Conservation (phyloP, 2,888 invertebrate genomes). For the Arctia plantaginis region DNA sequence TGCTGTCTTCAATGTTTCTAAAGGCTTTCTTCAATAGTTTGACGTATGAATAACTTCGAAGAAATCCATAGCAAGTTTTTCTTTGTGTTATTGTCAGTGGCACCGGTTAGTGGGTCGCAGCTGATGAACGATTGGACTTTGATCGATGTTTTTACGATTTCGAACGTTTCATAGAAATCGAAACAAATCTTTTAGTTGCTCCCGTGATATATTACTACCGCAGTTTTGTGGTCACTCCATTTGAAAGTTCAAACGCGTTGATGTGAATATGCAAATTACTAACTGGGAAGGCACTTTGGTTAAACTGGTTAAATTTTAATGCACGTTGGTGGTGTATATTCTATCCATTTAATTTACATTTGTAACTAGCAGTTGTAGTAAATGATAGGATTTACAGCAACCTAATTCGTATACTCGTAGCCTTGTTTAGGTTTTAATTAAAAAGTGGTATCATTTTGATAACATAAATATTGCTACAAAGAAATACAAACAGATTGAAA, state of each 20-base stretch:
- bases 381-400: neutral
- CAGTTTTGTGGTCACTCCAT: conserved; percentile 21
- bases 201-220: conserved; percentile 46
- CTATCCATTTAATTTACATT: neutral
- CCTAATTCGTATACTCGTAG: neutral
- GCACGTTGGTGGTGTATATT: neutral
- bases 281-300: neutral
- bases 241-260: conserved; percentile 8
- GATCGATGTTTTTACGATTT: conserved; percentile 43
- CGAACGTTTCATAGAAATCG: conserved; percentile 26
- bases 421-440: neutral
- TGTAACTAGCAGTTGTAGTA: neutral
- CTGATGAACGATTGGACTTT: conserved; percentile 42
- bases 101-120: conserved; percentile 25
- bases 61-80: conserved; percentile 24
- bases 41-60: conserved; percentile 10
- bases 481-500: neutral
- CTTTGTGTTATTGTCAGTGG: conserved; percentile 23
- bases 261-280: neutral
- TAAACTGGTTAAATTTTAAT: conserved; percentile 13
- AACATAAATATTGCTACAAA: neutral
- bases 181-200: conserved; percentile 40
- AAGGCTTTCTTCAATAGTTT: conserved; percentile 1
- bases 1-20: neutral
- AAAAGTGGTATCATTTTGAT: neutral